Conservation (phyloP, 2,113 vertebrate species). For the Nothobranchius furzeri region DNA sequence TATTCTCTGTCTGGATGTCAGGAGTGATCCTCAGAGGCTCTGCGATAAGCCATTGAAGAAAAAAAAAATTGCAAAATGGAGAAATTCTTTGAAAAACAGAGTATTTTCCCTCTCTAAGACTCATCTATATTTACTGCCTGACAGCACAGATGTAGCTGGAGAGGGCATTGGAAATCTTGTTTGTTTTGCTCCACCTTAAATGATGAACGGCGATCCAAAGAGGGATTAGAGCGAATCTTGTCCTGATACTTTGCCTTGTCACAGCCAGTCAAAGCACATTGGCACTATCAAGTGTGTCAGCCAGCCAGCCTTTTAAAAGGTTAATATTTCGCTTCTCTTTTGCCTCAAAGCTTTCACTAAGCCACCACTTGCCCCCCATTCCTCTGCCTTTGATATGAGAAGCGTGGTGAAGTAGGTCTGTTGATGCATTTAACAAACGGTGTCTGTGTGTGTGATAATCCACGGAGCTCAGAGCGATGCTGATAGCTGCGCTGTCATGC, state of each 20-base stretch:
- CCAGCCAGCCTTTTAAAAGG: slow-evolving; percentile 51
- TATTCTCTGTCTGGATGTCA: not conserved
- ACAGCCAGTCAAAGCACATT: slow-evolving; percentile 42
- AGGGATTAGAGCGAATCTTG: slow-evolving; percentile 30
- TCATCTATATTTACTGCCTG: slow-evolving; percentile 15
- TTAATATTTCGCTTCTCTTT: slow-evolving; percentile 67
- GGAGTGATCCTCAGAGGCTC: not conserved
- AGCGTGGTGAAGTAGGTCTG: slow-evolving; percentile 51
- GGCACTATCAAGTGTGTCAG: slow-evolving; percentile 51
- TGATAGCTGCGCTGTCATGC: slow-evolving; percentile 39
- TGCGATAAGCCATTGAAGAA: not conserved
- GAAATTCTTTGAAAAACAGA: not conserved
- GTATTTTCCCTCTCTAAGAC: not conserved
- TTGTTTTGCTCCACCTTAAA: slow-evolving; percentile 6
- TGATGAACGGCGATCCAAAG: slow-evolving; percentile 40
- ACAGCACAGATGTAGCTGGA: not conserved
- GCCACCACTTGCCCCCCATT: slow-evolving; percentile 21
- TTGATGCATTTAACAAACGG: slow-evolving; percentile 24
- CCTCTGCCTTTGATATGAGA: slow-evolving; percentile 50
- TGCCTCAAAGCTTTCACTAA: slow-evolving; percentile 63
- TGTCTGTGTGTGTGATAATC: slow-evolving; percentile 49
- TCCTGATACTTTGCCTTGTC: slow-evolving; percentile 35
- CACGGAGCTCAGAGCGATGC: slow-evolving; percentile 11
- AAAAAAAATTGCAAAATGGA: not conserved
- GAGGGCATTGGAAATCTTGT: slow-evolving; percentile 5